Percentiles rank a stretch among this genome's conserved stretches.
Conservation (phyloP, 2,797 vertebrate genomes). For the Mustela erminea region DNA sequence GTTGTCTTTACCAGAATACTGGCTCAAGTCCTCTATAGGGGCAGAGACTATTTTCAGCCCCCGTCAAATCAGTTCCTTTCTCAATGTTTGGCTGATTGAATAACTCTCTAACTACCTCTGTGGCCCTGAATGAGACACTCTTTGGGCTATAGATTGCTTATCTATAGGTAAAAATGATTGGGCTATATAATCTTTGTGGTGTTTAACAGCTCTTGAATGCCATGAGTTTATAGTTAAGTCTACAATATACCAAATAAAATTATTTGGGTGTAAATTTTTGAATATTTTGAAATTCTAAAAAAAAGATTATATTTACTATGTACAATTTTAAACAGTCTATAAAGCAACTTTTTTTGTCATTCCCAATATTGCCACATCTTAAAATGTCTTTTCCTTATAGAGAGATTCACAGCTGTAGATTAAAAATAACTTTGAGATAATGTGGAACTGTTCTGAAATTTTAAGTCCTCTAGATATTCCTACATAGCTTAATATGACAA, state of each 20-base stretch:
- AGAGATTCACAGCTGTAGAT: not conserved
- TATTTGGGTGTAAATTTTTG: not conserved
- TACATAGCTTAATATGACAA: not conserved
- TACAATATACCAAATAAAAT: not conserved
- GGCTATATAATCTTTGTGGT: not conserved
- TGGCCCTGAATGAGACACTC: not conserved
- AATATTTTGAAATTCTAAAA: not conserved
- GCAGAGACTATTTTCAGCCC: not conserved
- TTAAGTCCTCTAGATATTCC: slow-evolving; percentile 1
- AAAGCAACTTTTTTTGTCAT: not conserved
- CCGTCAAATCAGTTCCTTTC: not conserved
- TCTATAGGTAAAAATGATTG: not conserved
- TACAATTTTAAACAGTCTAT: not conserved
- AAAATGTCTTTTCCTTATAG: not conserved
- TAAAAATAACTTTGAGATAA: not conserved
- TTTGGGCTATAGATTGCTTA: not conserved
- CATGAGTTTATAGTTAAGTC: not conserved
- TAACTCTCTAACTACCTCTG: not conserved
- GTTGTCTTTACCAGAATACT: not conserved
- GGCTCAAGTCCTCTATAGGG: not conserved
- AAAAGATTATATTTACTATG: not conserved
- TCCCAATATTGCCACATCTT: not conserved
- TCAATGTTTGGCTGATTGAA: not conserved
- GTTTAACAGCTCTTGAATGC: not conserved
- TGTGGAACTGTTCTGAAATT: not conserved